A percentile compares a stretch with the other conserved stretches of the same genome.
Conservation (phyloP, 2,888 invertebrate species). For the Chrysolina haemoptera region DNA sequence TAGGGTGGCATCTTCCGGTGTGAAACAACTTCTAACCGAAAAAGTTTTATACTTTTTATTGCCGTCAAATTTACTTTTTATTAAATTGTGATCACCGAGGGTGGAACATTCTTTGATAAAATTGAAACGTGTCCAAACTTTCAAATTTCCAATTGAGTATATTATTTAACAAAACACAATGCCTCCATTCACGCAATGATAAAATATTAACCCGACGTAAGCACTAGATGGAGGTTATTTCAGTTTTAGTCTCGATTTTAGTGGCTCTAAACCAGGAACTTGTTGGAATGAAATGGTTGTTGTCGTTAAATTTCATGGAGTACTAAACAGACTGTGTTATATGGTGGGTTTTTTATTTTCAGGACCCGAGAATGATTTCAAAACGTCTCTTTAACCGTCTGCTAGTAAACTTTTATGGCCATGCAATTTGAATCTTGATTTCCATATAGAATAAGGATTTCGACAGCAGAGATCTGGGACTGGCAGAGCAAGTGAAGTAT, state of each 20-base stretch:
- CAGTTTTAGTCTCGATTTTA: conserved; percentile 59
- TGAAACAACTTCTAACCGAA: conserved; percentile 45
- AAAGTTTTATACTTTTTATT: conserved; percentile 24
- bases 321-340: conserved; percentile 66
- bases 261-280: conserved; percentile 65
- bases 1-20: conserved; percentile 45
- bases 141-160: not conserved
- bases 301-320: conserved; percentile 68
- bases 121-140: conserved; percentile 2
- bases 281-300: conserved; percentile 65
- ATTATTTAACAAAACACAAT: not conserved
- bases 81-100: conserved; percentile 8
- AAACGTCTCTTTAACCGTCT: conserved; percentile 61
- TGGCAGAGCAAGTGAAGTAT: conserved; percentile 9
- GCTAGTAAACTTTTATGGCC: conserved; percentile 57
- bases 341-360: conserved; percentile 57
- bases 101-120: not conserved
- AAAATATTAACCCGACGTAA: conserved; percentile 21
- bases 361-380: conserved; percentile 59
- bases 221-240: conserved; percentile 55
- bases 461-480: conserved; percentile 6
- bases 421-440: conserved; percentile 48
- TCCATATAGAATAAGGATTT: conserved; percentile 24
- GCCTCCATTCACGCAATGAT: not conserved
- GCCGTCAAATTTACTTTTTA: conserved; percentile 23